Evolutionary conservation across 2,888 invertebrate species (phyloP), one percentile per base, ranked within the genome.

Genomic region (Lamellibrachia columna): DNA sequence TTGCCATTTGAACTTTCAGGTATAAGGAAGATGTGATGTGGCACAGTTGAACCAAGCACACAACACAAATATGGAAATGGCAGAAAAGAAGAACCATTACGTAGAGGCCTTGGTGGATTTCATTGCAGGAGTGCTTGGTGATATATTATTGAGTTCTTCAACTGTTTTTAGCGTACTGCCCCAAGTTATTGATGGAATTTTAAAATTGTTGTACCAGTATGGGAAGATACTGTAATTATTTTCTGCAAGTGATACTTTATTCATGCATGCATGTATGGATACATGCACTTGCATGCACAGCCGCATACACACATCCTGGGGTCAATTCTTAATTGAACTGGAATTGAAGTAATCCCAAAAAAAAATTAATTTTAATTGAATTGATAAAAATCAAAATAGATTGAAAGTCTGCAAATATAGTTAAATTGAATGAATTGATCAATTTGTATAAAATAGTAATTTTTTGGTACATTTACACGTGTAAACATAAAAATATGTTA

Each of bases 71-170:
- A 75, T n/a, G 11, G 75, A 75, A 2, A 22, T 75, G 75, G 75
- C 60, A 15, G 60, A 75, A 6, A 15, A 75, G 75, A 75, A n/a
- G 75, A 91, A 91, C 15, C 92, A 93, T 9, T 52, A 90, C 15
- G 28, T 94, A 9, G 94, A 94, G 90, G 94, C 94, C 4, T 90
- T 90, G 9, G 92, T 94, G 28, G 94, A 94, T 91, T 94, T 94
- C 91, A 53, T 91, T 8, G 94, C 93, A 40, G 94, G 94, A n/a
- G 92, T 93, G 22, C 93, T 93, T 90, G 94, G 94, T 94, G 92
- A 90, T 75, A 55, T 75, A 3, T 15, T 75, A 15, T 75, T 11
- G 75, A 22, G n/a, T 11, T 75, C 22, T 75, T 75, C 75, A 1
- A 15, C 75, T 22, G 75, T 75, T 6, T 75, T 22, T 40, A 40